Evolutionary conservation across 1,140 invertebrate species (phyloP), one percentile per base, ranked within the genome.

Genomic region (Bombus picipes): DNA sequence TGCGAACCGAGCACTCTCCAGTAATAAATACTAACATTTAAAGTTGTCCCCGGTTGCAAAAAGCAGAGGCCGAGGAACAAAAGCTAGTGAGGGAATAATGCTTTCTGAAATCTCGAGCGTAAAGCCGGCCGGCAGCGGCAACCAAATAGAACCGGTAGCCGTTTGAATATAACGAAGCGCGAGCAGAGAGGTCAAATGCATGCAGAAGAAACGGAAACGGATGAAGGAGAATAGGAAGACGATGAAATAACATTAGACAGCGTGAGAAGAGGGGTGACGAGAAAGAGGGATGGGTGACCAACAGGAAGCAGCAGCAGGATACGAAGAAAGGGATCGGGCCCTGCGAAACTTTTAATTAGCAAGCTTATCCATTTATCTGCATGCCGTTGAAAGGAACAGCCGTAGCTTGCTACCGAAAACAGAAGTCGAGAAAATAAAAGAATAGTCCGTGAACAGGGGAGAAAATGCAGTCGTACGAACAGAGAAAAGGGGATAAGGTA

Each of bases 331-430:
- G 28, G 70, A 28, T 39, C 41, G 59, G 57, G 32, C 53, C 77
- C 37, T 47, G 77, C 65, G 88, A 90, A 94, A 94, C 89, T 94
- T 94, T 93, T 94, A 94, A 94, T 94, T 94, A 93, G 92, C 89
- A 88, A 92, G 89, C 92, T 94, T 93, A 93, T 94, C 90, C 91
- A 92, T 93, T 93, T 93, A 92, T 93, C 88, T 91, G 85, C 80
- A 87, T 89, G 85, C 87, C 85, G 80, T 75, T 90, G 80, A 91
- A 93, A 91, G 87, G 89, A 91, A 85, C 89, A 85, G 71, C 81
- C 74, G 74, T 77, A 39, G 68, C 41, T 88, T 37, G 71, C 79
- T n/a, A 39, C 41, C 81, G 59, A 86, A 86, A 79, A 62, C 77
- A 72, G 41, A 71, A 65, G 68, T 47, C 65, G 65, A 73, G 28